Evolutionary conservation across 2,797 vertebrate species (phyloP).

Genomic region (Aeoliscus strigatus): DNA sequence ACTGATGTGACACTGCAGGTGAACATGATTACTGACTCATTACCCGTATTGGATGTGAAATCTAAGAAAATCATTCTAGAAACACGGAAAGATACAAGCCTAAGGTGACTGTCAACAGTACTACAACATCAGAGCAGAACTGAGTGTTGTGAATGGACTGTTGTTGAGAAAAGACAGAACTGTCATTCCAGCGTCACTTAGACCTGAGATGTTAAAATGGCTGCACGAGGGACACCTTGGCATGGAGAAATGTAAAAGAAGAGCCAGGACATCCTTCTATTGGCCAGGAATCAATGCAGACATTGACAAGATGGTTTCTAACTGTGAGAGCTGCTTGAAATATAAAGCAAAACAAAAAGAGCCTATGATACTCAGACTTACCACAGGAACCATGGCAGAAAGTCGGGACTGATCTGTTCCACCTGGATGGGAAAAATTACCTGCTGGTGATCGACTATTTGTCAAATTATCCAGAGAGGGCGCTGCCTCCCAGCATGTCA

Average conservation of each 20-base stretch:
- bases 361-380: conserved; percentile 17
- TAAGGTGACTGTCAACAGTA: conserved; percentile 3
- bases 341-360: conserved; percentile 28
- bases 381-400: conserved; percentile 28
- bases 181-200: conserved; percentile 3
- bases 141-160: conserved; percentile 2
- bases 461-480: no score
- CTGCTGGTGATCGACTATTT: no score
- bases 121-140: conserved; percentile 2
- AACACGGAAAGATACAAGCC: not conserved
- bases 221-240: conserved; percentile 8
- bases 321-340: conserved; percentile 14
- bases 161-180: not conserved
- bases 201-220: conserved; percentile 5
- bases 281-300: conserved; percentile 9
- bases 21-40: not conserved
- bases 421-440: not conserved
- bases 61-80: not conserved
- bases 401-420: conserved; percentile 34
- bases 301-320: conserved; percentile 1
- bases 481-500: no score
- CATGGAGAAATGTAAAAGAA: conserved; percentile 6
- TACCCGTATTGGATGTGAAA: conserved; percentile 2
- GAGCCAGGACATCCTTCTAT: not conserved
- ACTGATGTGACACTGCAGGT: conserved; percentile 2